Evolutionary conservation across 2,797 vertebrate species (phyloP).

Genomic region (Paratrypauchen microcephalus): DNA sequence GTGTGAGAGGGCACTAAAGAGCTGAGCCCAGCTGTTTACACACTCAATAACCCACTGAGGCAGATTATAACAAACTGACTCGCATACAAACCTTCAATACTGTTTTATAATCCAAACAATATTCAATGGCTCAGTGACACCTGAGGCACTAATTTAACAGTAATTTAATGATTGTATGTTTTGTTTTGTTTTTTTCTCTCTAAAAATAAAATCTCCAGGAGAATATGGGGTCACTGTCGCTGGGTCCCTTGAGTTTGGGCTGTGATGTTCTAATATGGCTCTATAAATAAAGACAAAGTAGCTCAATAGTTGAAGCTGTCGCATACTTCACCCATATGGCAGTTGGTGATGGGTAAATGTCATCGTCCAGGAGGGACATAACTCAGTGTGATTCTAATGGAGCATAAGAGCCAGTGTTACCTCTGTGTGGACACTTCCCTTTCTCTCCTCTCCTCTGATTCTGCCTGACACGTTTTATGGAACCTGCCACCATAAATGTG

Average conservation of each 20-base stretch:
- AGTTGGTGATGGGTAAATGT: not conserved
- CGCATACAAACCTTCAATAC: not conserved
- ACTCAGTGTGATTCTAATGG: not conserved
- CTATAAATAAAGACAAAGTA: not conserved
- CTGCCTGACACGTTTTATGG: not conserved
- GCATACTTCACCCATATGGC: not conserved
- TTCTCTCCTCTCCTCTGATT: not conserved
- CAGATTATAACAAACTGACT: not conserved
- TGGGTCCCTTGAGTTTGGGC: too few relatives aligned
- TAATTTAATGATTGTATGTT: too few relatives aligned
- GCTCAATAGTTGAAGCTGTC: not conserved
- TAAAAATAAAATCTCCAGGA: too few relatives aligned
- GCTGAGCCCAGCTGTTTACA: not conserved
- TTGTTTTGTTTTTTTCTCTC: too few relatives aligned
- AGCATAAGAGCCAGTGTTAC: not conserved
- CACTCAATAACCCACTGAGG: not conserved
- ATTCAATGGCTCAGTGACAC: too few relatives aligned
- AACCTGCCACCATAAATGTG: not conserved
- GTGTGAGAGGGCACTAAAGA: not conserved
- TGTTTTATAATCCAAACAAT: not conserved
- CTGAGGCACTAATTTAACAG: too few relatives aligned
- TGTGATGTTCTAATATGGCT: not conserved
- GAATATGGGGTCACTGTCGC: too few relatives aligned
- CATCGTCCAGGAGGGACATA: not conserved
- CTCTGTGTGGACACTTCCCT: constrained; percentile 1